phyloP scores from a whole-genome alignment of 1,140 invertebrate species.

The Lasaia peninsularis region DNA sequence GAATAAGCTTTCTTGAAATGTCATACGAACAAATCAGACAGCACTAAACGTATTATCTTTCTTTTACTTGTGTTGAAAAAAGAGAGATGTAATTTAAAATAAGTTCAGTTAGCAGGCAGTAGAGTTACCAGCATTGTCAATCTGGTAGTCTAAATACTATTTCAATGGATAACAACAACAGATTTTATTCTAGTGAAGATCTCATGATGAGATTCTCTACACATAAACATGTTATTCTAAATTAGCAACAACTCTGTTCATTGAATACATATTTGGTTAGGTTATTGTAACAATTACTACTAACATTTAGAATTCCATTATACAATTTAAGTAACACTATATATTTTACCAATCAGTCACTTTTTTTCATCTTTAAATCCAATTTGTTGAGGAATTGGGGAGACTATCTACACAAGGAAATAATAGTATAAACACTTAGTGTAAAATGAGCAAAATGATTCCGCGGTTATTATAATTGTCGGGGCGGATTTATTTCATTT shows the following conservation, averaged over 20 bases:
- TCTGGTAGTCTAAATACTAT: conserved; percentile 5
- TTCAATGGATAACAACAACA: conserved; percentile 14
- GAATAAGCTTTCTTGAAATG: too few relatives aligned
- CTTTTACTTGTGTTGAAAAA: too few relatives aligned
- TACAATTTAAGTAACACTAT: conserved; percentile 28
- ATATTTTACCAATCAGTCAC: conserved; percentile 35
- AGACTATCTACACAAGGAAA: conserved; percentile 20
- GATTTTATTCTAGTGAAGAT: conserved; percentile 17
- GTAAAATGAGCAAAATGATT: conserved; percentile 38
- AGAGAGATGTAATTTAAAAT: too few relatives aligned
- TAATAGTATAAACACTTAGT: conserved; percentile 31
- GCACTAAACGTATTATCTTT: too few relatives aligned
- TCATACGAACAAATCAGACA: too few relatives aligned
- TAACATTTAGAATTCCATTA: conserved; percentile 44
- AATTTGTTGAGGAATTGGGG: conserved; percentile 16
- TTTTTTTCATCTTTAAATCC: conserved; percentile 21
- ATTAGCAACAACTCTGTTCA: conserved; percentile 17
- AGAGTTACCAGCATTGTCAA: not conserved
- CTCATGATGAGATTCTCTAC: conserved; percentile 28
- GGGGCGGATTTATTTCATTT: conserved; percentile 37
- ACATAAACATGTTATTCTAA: conserved; percentile 27
- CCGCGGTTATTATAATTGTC: conserved; percentile 32
- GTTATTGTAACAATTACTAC: conserved; percentile 30
- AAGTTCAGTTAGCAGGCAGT: too few relatives aligned
- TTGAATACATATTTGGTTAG: conserved; percentile 24